Base-by-base conservation (phyloP, 2,888 invertebrate genomes). In the Azorinus chamasolen region DNA sequence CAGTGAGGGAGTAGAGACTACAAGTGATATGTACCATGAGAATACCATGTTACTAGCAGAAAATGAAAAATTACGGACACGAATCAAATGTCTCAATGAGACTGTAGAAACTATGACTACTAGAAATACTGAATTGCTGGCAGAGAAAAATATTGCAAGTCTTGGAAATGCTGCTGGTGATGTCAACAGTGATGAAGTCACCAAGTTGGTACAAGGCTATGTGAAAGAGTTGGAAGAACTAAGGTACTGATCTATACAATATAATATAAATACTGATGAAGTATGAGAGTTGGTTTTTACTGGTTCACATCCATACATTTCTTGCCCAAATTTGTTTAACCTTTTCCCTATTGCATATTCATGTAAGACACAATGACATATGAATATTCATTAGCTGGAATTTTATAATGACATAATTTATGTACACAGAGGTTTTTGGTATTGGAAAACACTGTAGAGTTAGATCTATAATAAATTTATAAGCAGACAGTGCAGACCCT, bases 11-110 rank as follows among this genome's bases (percentile, higher is more conserved):
- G 95, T 95, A 79, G 96, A 97, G 89, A 95, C 96, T 41, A 95
- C 98, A 86, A 98, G 98, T 87, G 99, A 99, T 92, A 97, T 98
- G 93, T 98, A 96, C 91, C 97, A 98, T 91, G 99, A 99, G 94
- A 99, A 98, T 93, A 96, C 96, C 25, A 96, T 99, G 95, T 94
- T 99, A 1, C 96, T 96, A 86, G 95, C 96, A 59, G 99, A 99
- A 93, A 96, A 97, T 78, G 96, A 97, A 89, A 96, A 97, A 80
- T 94, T 99, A 41, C 94, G 97, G 51, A 96, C 97, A 14, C 94
- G 99, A 61, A 95, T 99, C 0, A 99, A 99, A 94, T 97, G 98
- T 2, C 95, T 99, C 95, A 98, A 98, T 91, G 97, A 98, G 89
- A 98, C 98, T 0, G 96, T 98, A 24, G 97, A 98, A 85, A 95